phyloP scores from a whole-genome alignment of 1,140 invertebrate genomes.

The Oryctes rhinoceros region DNA sequence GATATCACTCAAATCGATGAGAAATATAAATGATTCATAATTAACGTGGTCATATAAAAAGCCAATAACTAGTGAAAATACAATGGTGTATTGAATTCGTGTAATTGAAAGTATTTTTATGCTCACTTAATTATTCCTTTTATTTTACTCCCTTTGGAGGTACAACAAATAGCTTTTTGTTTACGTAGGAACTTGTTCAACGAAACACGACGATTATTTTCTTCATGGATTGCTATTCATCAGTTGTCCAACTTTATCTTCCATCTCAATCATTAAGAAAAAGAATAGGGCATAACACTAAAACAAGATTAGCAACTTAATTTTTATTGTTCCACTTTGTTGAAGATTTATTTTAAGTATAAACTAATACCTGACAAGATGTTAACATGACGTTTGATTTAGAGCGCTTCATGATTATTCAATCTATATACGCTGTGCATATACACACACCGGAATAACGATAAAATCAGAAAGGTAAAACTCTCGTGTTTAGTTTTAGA shows the following conservation, averaged over 20 bases:
- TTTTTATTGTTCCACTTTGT: constrained; percentile 1
- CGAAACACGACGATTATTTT: not conserved
- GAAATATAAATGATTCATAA: no score
- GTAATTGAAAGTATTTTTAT: no score
- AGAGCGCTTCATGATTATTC: constrained; percentile 25
- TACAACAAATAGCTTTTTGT: no score
- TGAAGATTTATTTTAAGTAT: constrained; percentile 20
- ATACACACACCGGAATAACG: constrained; percentile 28
- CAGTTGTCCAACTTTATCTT: not conserved
- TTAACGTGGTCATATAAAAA: no score
- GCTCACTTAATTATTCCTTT: no score
- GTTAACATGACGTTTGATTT: constrained; percentile 32
- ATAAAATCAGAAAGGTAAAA: constrained; percentile 22
- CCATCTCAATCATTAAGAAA: constrained; percentile 2
- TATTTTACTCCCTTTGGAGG: no score
- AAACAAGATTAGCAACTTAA: constrained; percentile 10
- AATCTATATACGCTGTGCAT: constrained; percentile 16
- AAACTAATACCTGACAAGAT: constrained; percentile 21
- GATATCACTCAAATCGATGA: no score
- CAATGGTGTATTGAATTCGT: no score
- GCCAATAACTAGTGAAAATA: no score
- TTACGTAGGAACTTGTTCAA: no score
- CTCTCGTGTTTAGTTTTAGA: constrained; percentile 6
- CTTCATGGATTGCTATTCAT: not conserved
- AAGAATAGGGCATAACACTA: not conserved